A percentile compares a stretch with the other conserved stretches of the same genome.
phyloP scores from a whole-genome alignment of 2,888 invertebrate species.

The Agonopterix arenella region DNA sequence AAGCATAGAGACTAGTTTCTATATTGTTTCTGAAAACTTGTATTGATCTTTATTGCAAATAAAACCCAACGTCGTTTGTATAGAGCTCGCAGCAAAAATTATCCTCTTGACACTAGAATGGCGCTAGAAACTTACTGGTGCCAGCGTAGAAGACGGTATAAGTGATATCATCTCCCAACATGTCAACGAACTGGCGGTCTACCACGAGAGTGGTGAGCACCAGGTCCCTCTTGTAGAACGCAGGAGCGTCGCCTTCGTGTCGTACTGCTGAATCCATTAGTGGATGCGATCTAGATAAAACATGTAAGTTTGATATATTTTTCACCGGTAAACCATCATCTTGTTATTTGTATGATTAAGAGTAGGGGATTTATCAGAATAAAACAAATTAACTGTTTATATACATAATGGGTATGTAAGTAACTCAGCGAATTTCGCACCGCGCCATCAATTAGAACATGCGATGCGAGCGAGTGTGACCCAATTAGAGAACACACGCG shows the following conservation, averaged over 20 bases:
- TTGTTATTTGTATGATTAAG: no score
- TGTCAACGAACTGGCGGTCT: conserved; percentile 75
- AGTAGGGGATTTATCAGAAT: no score
- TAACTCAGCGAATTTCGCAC: conserved; percentile 30
- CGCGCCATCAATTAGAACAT: conserved; percentile 53
- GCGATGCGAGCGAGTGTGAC: conserved; percentile 41
- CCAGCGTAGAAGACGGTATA: conserved; percentile 79
- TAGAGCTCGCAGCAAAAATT: no score
- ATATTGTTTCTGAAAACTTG: no score
- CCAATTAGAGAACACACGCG: conserved; percentile 58
- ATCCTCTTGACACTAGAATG: no score
- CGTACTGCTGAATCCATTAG: conserved; percentile 84
- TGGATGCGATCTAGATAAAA: conserved; percentile 75
- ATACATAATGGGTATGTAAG: no score
- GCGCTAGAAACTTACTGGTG: conserved; percentile 67
- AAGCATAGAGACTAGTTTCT: no score
- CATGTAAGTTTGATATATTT: no score
- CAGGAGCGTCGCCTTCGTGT: conserved; percentile 78
- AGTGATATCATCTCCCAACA: conserved; percentile 69
- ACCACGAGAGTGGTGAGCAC: conserved; percentile 79
- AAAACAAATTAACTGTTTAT: no score
- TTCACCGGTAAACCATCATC: no score
- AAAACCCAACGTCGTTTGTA: no score
- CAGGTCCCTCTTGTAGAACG: conserved; percentile 79
- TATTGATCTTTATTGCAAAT: no score